Evolutionary conservation across 2,797 vertebrate genomes (phyloP), one percentile per base, ranked within the genome.

Genomic region (Pangasius sanitwongsei): DNA sequence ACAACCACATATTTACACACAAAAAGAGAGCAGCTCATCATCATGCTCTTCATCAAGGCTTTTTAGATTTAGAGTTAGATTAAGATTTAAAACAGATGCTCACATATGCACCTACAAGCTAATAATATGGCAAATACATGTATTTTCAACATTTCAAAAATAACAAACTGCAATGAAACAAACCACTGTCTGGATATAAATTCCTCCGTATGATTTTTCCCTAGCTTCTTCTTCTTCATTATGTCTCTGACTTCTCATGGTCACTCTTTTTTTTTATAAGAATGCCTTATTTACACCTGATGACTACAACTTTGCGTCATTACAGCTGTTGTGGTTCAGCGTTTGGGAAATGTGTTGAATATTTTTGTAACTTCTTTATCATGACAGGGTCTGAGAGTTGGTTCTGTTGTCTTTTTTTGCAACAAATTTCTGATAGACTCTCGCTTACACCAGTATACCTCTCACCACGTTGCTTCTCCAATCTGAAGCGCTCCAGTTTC

Each of bases 1-100:
- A 89, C 91, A 93, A 95, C 95, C 95, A 93, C 95, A 95, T 95
- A 95, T 96, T 95, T 96, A 95, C 94, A 94, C 95, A 95, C 94
- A 84, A 12, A 84, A 84, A 69, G 37, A 63, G 81, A 50, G 61
- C 9, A 23, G 9, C 44, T 69, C 15, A 44, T 84, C 83, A 67
- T 84, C 61, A 9, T 31, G 61, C 82, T 67, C 63, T 84, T 84
- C 61, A 31, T 31, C 61, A 48, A 67, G 28, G 61, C 82, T 65
- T 83, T 83, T 83, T 65, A 18, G 59, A 83, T n/a, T 18, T 18
- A 48, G 28, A n/a, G 0, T 31, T 13, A 6, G 34, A 82, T 61
- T 61, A 13, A 41, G 61, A 84, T 50, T 67, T 53, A 53, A 31
- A 84, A n/a, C 83, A 84, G 63, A 84, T 16, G 61, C 61, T 84